Percentiles rank a stretch among this genome's conserved stretches.
phyloP scores from a whole-genome alignment of 2,113 vertebrate species.

The Dasypus novemcinctus region DNA sequence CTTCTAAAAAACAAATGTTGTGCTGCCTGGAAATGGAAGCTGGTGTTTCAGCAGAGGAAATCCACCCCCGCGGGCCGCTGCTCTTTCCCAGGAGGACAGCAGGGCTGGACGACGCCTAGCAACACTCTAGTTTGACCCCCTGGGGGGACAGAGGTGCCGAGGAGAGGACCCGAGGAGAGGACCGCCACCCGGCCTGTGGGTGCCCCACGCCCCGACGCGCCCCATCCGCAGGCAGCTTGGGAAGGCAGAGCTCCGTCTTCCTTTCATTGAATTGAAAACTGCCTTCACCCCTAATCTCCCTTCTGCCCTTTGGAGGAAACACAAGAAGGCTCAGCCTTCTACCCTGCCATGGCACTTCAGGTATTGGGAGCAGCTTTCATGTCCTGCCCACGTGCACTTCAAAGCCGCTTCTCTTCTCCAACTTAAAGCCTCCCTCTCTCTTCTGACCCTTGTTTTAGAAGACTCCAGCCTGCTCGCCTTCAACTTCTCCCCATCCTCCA shows the following conservation, averaged over 20 bases:
- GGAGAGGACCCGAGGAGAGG: fast-evolving
- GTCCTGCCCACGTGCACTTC: fast-evolving
- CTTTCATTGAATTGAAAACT: background rate
- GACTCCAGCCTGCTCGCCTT: background rate
- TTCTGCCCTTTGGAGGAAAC: background rate
- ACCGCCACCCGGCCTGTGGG: fast-evolving
- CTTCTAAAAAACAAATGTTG: constrained; percentile 78
- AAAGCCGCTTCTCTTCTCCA: background rate
- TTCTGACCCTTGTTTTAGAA: background rate
- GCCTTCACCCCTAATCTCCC: background rate
- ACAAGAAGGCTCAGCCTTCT: background rate
- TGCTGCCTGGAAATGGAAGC: constrained; percentile 77
- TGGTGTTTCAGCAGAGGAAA: constrained; percentile 68
- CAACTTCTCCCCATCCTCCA: background rate
- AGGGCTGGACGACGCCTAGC: background rate
- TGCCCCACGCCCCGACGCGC: fast-evolving
- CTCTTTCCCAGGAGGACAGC: background rate
- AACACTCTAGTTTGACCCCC: background rate
- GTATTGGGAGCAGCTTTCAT: background rate
- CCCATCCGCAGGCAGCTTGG: background rate
- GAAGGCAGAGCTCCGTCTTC: background rate
- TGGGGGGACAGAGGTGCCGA: fast-evolving
- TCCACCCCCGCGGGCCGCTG: background rate
- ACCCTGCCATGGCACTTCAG: fast-evolving
- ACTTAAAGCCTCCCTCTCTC: background rate